Base-by-base conservation (phyloP, 1,140 invertebrate species). In the Sitobion miscanthi region DNA sequence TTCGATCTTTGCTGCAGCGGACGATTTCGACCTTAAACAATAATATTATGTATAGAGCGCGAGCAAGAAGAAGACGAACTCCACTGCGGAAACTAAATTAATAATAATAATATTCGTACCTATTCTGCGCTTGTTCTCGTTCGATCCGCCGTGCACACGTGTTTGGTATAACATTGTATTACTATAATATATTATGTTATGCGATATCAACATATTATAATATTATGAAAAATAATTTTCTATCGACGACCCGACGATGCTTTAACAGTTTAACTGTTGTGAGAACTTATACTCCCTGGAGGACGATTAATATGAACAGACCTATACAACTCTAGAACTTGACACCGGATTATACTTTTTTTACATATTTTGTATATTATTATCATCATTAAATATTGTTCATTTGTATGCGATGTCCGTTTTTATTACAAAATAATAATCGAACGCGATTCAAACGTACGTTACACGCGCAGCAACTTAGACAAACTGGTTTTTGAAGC, bases 1-100 rank as follows among this genome's bases (percentile, higher is more conserved):
- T 91, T 77, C 90, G 57, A 77, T 91, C 42, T 91, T 91, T 82
- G 45, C 62, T n/a, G 62, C 54, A 57, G 54, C 69, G 21, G 45
- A 49, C 49, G 47, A 57, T 92, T 92, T 49, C 69, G 90, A 92
- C n/a, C 90, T 21, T 23, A 47, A 17, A 77, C 11, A 30, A 30
- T 14, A 21, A 2, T 20, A 21, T 6, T 25, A 35, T 11, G 1
- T 8, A 57, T 7, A 54, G 38, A 23, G 69, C 9, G 30, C 20
- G 47, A 77, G 47, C 21, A 42, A 92, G 69, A 83, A 77, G n/a
- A 77, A 30, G 30, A 69, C 25, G 30, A 17, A 52, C 35, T 89
- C 23, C 23, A 35, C 35, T 14, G 52, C 52, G 88, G 35, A 89
- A 57, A 57, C 52, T 14, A 57, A 35, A 47, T 47, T 86, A 45